Evolutionary conservation across 2,888 invertebrate species (phyloP).

Genomic region (Caenorhabditis sp.): DNA sequence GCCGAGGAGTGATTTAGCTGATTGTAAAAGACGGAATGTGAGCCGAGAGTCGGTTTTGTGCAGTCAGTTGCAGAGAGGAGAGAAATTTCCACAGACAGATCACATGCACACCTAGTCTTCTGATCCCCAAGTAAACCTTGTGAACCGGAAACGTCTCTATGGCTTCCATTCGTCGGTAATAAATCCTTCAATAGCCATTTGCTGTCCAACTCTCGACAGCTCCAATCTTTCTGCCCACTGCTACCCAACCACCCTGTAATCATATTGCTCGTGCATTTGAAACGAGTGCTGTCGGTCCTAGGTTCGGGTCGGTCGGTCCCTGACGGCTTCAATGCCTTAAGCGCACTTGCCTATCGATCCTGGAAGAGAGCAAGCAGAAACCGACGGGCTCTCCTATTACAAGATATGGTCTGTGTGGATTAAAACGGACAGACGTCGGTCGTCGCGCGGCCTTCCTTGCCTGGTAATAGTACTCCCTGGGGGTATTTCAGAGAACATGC

Average conservation of each 20-base stretch:
- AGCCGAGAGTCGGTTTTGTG: neutral
- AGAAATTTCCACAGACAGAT: constrained; percentile 24
- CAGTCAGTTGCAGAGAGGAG: constrained; percentile 3
- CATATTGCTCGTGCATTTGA: constrained; percentile 39
- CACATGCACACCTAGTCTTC: neutral
- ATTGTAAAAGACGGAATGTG: constrained; percentile 25
- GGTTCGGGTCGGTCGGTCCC: constrained; percentile 47
- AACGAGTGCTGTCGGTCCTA: constrained; percentile 35
- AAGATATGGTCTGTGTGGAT: constrained; percentile 70
- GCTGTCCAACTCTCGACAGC: constrained; percentile 7
- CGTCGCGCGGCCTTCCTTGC: constrained; percentile 46
- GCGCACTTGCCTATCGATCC: constrained; percentile 46
- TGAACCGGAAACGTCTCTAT: constrained; percentile 16
- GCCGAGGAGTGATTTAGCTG: constrained; percentile 17
- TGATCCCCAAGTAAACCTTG: constrained; percentile 5
- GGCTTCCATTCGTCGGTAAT: constrained; percentile 35
- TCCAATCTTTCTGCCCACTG: constrained; percentile 8
- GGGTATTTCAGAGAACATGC: constrained; percentile 66
- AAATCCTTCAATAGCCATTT: constrained; percentile 2
- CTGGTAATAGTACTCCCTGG: constrained; percentile 73
- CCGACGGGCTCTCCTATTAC: constrained; percentile 60
- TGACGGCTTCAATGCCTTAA: constrained; percentile 38
- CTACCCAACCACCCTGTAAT: constrained; percentile 51
- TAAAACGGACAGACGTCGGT: constrained; percentile 59
- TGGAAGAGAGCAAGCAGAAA: constrained; percentile 21